These are phyloP conservation scores for Ichneumon xanthorius DNA, from an alignment of 2,888 invertebrate genomes.

Conservation along the genomic window DNA sequence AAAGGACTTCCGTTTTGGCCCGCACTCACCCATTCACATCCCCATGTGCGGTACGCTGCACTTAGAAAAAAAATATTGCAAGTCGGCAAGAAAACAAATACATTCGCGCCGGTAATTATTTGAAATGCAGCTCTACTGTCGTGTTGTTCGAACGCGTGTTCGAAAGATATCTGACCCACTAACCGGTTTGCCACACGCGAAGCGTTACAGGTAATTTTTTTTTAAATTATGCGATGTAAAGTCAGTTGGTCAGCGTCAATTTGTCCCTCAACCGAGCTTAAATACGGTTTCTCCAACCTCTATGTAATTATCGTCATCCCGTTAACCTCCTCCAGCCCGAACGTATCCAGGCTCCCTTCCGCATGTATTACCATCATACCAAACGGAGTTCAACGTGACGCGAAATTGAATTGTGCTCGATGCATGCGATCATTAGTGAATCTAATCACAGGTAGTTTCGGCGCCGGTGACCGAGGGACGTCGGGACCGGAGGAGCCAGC, in stretches of 20 bases:
- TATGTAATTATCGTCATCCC: background rate
- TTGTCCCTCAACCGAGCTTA: background rate
- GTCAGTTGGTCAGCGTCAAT: background rate
- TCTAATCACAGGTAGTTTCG: slow-evolving; percentile 64
- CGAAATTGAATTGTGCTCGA: slow-evolving; percentile 65
- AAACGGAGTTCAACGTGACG: slow-evolving; percentile 61
- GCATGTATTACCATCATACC: slow-evolving; percentile 44
- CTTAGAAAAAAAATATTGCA: no score
- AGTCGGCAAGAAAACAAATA: no score
- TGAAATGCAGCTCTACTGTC: no score
- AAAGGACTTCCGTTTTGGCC: no score
- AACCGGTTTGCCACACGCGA: no score
- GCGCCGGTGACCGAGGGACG: slow-evolving; percentile 37
- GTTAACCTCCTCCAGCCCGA: slow-evolving; percentile 11
- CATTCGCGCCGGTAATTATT: no score
- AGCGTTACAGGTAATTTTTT: no score
- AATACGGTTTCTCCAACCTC: background rate
- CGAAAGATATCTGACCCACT: no score
- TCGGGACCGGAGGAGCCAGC: background rate
- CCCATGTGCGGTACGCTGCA: no score
- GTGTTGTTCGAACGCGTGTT: no score
- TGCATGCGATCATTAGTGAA: slow-evolving; percentile 64
- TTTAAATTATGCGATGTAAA: no score
- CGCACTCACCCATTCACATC: no score
- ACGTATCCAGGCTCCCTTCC: slow-evolving; percentile 11